Base-by-base conservation (phyloP, 2,888 invertebrate genomes). In the Abrostola tripartita region DNA sequence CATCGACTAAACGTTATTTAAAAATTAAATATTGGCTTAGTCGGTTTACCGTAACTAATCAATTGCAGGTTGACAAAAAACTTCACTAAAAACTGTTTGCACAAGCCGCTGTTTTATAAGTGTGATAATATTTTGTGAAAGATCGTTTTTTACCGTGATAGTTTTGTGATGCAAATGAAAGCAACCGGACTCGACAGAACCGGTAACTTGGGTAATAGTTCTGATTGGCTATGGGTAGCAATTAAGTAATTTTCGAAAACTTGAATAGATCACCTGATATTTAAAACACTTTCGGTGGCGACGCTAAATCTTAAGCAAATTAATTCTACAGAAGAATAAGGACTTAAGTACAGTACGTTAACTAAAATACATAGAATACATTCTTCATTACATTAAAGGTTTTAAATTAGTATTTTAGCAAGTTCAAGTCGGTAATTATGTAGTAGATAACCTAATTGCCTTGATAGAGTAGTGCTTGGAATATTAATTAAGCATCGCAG, bases 1-100 rank as follows among this genome's bases (percentile, higher is more conserved):
- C 60, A 82, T 74, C 68, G 68, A 62, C 77, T 79, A 80, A 82
- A 81, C 72, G 81, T 82, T 81, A 82, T 81, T 85, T 81, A 74
- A 69, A 81, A 83, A 85, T 84, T 83, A 85, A 88, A 88, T 87
- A 88, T 89, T 88, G 78, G 84, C 83, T 85, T 83, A 83, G 72
- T 81, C 78, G 74, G 64, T 61, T 68, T 66, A 71, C 59, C 79
- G 83, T 74, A 41, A 73, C 79, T 82, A 86, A 88, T 88, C 87
- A 78, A 84, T 82, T 81, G 70, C 36, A 58, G 55, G 50, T 67
- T 71, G 72, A 74, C 65, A 76, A 74, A 71, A 70, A 76, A 71
- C 53, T 65, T 24, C 24, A 24, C 24, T 24, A 24, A 24, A 24
- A 24, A 24, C 24, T 74, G 74, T 71, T 68, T 73, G 74, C 62